Conservation (phyloP, 2,113 vertebrate species). For the Sebastes schlegelii region DNA sequence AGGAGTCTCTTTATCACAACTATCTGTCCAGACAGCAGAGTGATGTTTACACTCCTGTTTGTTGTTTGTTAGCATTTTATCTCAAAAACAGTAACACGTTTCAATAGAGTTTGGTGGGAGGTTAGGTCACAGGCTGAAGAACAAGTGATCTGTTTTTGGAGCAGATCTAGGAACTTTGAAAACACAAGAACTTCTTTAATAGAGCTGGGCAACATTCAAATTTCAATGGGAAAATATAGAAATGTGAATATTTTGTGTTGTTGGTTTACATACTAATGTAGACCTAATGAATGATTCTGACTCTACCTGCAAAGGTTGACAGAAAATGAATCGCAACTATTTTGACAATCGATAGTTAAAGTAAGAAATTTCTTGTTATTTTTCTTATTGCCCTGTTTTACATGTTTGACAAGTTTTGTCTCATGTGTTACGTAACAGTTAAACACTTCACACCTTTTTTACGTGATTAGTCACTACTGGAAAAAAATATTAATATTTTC, state of each 20-base stretch:
- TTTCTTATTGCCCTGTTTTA: background rate
- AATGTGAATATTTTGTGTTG: background rate
- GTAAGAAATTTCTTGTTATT: background rate
- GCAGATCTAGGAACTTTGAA: background rate
- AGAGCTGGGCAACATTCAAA: background rate
- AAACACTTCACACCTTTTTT: no score
- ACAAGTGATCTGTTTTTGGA: background rate
- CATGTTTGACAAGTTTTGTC: background rate
- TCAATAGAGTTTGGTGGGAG: background rate
- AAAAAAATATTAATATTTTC: background rate
- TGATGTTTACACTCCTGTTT: background rate
- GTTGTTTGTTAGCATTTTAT: no score
- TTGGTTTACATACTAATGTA: background rate
- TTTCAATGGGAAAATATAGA: background rate
- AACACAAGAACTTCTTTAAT: background rate
- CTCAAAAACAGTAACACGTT: background rate
- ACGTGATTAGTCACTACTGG: background rate
- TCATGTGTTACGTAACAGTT: background rate
- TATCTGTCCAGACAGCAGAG: background rate
- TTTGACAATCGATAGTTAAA: background rate
- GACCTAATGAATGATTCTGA: background rate
- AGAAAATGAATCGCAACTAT: background rate
- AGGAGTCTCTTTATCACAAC: background rate
- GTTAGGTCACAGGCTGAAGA: background rate
- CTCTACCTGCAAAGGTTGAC: background rate